Evolutionary conservation across 2,888 invertebrate genomes (phyloP).

Genomic region (Ichneumoninae sp.): DNA sequence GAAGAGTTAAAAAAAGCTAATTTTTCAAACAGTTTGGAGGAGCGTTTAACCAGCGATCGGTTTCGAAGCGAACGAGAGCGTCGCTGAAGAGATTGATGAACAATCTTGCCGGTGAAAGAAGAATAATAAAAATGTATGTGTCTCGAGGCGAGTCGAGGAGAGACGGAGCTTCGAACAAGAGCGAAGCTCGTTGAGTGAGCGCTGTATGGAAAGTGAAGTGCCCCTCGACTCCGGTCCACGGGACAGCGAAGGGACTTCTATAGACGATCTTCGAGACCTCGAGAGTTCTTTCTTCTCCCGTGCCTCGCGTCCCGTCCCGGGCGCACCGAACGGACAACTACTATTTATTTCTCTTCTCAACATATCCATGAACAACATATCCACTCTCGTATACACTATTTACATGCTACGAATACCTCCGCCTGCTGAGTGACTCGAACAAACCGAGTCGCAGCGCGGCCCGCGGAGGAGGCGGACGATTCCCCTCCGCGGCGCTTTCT

Average conservation of each 20-base stretch:
- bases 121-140: constrained; percentile 47
- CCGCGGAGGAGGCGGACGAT: not conserved
- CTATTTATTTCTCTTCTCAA: constrained; percentile 23
- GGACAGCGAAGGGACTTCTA: constrained; percentile 57
- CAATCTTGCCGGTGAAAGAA: constrained; percentile 39
- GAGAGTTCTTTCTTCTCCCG: constrained; percentile 57
- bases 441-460: constrained; percentile 23
- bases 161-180: constrained; percentile 55
- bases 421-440: constrained; percentile 15
- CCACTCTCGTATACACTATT: constrained; percentile 16
- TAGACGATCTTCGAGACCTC: constrained; percentile 49
- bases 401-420: constrained; percentile 10
- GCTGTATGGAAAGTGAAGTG: constrained; percentile 56
- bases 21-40: not conserved
- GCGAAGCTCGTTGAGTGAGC: constrained; percentile 32
- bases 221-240: constrained; percentile 38
- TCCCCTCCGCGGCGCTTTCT: constrained; percentile 21
- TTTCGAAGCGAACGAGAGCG: constrained; percentile 28
- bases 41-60: constrained; percentile 13
- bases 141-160: constrained; percentile 54
- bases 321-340: constrained; percentile 14
- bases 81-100: constrained; percentile 56
- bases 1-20: not conserved
- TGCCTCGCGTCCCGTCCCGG: not conserved
- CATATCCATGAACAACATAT: constrained; percentile 26